Conservation (phyloP, 2,113 vertebrate species). For the Probosciger aterrimus region DNA sequence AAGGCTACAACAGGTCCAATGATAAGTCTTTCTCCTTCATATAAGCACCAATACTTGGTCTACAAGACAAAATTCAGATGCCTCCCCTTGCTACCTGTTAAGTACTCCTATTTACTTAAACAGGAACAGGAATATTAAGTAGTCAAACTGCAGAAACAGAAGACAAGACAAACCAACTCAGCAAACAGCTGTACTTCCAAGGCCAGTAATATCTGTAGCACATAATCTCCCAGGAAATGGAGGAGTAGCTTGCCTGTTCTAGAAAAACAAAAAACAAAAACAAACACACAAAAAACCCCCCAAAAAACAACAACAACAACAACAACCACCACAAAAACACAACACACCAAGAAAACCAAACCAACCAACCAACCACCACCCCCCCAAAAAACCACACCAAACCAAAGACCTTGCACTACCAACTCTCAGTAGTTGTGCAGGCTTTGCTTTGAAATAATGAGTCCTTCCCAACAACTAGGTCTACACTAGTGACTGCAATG, state of each 20-base stretch:
- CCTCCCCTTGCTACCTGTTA: background rate
- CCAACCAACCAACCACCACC: background rate
- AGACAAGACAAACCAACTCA: background rate
- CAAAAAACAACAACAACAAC: background rate
- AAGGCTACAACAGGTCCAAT: background rate
- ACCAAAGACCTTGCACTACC: background rate
- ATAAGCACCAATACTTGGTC: background rate
- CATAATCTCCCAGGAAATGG: background rate
- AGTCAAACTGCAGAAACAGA: background rate
- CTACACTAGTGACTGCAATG: background rate
- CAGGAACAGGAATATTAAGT: background rate
- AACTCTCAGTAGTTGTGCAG: background rate
- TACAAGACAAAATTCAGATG: background rate
- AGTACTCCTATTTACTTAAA: background rate
- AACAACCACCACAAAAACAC: too few relatives aligned
- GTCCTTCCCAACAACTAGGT: background rate
- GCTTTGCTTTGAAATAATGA: background rate
- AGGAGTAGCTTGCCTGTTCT: background rate
- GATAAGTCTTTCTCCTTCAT: background rate
- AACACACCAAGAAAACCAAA: background rate
- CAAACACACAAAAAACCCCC: too few relatives aligned
- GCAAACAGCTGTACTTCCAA: background rate
- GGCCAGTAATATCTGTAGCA: background rate
- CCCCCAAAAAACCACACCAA: background rate
- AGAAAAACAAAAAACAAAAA: background rate